phyloP scores from a whole-genome alignment of 2,888 invertebrate genomes.

The Cynaeus angustus region DNA sequence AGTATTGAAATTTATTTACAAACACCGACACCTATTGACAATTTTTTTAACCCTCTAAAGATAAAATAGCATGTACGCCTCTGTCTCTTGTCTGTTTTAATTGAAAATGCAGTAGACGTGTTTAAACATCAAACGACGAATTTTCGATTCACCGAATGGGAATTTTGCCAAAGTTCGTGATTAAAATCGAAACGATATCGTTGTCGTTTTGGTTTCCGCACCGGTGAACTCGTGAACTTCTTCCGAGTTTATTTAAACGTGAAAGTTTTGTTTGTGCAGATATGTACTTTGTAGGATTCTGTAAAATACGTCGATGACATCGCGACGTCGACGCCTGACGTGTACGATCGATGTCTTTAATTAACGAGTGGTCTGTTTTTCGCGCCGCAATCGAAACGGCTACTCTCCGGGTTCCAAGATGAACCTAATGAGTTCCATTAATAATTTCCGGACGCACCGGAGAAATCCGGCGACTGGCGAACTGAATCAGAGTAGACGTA shows the following conservation, averaged over 20 bases:
- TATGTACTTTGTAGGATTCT: constrained; percentile 17
- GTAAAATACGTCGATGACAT: constrained; percentile 6
- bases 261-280: constrained; percentile 10
- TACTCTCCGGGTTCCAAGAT: constrained; percentile 3
- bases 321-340: constrained; percentile 17
- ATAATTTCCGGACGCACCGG: constrained; percentile 10
- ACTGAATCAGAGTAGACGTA: constrained; percentile 17
- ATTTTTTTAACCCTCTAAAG: neutral
- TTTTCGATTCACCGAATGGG: constrained; percentile 4
- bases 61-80: neutral
- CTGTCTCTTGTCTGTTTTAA: constrained; percentile 2
- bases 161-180: constrained; percentile 15
- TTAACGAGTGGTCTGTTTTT: constrained; percentile 22
- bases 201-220: constrained; percentile 19
- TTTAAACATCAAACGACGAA: constrained; percentile 3
- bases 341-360: constrained; percentile 23
- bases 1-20: neutral
- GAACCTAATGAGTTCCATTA: constrained; percentile 9
- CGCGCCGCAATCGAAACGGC: constrained; percentile 7
- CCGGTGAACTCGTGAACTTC: constrained; percentile 6
- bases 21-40: neutral
- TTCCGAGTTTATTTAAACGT: constrained; percentile 19
- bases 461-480: constrained; percentile 4
- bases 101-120: constrained; percentile 13
- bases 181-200: constrained; percentile 29